phyloP scores from a whole-genome alignment of 2,888 invertebrate genomes.

The Lithophane ornitopus region DNA sequence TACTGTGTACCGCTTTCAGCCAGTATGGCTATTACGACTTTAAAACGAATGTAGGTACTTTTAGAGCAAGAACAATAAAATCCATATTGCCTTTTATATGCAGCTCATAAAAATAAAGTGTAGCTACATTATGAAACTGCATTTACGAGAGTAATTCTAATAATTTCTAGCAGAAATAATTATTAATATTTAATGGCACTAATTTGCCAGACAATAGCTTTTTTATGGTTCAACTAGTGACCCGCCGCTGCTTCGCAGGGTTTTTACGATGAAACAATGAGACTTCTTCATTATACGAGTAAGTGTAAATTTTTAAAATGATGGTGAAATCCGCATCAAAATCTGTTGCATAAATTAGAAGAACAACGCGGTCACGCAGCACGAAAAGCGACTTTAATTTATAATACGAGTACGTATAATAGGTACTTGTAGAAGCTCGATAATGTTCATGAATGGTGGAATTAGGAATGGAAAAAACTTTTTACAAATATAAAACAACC shows the following conservation, averaged over 20 bases:
- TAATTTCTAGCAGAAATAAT: conserved; percentile 1
- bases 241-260: background rate
- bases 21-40: background rate
- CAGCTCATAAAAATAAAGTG: conserved; percentile 29
- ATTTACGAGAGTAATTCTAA: conserved; percentile 8
- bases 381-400: background rate
- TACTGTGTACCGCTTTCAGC: background rate
- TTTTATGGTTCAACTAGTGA: background rate
- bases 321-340: background rate
- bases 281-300: background rate
- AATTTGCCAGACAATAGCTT: background rate
- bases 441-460: background rate
- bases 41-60: background rate
- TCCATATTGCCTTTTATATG: background rate
- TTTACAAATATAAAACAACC: too few relatives aligned
- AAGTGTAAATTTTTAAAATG: background rate
- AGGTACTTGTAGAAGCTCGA: background rate
- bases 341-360: background rate
- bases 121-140: conserved; percentile 2
- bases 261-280: background rate
- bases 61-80: conserved; percentile 8
- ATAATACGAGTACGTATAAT: background rate
- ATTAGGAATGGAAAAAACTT: background rate
- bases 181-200: background rate
- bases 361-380: background rate